Base-by-base conservation (phyloP, 2,888 invertebrate genomes). In the Loripinus fragilis region DNA sequence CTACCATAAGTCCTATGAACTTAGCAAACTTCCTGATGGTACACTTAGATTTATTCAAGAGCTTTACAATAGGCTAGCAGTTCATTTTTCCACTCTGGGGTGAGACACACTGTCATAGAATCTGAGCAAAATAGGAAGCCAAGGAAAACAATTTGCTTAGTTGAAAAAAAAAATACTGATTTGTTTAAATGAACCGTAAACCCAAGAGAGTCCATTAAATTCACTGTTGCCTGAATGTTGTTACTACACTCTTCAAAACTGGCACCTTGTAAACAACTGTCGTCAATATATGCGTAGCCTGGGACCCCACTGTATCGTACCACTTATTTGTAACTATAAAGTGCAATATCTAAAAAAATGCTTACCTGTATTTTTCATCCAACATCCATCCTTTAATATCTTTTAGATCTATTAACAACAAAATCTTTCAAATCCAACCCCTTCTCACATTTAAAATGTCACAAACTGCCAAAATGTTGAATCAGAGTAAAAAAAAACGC, bases 181-280 rank as follows among this genome's bases (percentile, higher is more conserved):
- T 85, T 85, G 2, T 77, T 68, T 45, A 74, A 74, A 65, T 86
- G 69, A 25, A 86, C 69, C n/a, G 72, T 75, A 25, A 85, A 78
- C 0, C 86, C 86, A 66, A 85, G 52, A 20, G 66, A 48, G 25
- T 79, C 81, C 30, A 86, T 67, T 25, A 74, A 8, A 35, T 42
- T 20, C 23, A 71, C 45, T 15, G 79, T 78, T 3, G 52, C 66
- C 1, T 17, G 1, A 20, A 83, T 68, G n/a, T 80, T 79, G n/a
- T 42, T 25, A 25, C 48, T 8, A 69, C 79, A 77, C 8, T 70
- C 48, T 25, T 67, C 52, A 50, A 60, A 71, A 17, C 71, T 64
- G 20, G 69, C 67, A 0, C 74, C 80, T 35, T 74, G 71, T 42
- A 83, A 45, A 71, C 69, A 75, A 0, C 70, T 71, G 65, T 80